Conservation (phyloP, 2,888 invertebrate genomes). For the Machimus rusticus region DNA sequence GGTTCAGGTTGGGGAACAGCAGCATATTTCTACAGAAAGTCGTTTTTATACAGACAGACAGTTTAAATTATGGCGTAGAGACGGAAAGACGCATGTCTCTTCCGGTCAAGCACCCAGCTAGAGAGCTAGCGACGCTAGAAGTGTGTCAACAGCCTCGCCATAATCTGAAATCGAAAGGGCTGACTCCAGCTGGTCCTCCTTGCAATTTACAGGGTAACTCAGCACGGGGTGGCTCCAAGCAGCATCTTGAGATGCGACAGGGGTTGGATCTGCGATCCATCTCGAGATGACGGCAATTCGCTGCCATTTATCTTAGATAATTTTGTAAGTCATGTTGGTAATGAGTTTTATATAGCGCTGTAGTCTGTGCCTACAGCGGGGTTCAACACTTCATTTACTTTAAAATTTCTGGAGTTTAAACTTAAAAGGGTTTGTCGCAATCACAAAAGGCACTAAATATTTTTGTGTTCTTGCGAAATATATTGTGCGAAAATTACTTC, state of each 20-base stretch:
- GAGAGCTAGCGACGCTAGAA: background rate
- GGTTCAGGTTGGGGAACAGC: background rate
- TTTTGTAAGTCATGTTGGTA: background rate
- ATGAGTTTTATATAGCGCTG: background rate
- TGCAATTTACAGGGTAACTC: background rate
- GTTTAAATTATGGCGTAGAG: background rate
- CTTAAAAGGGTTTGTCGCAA: background rate
- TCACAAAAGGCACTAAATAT: background rate
- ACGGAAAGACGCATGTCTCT: background rate
- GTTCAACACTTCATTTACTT: background rate
- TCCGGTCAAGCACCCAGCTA: background rate
- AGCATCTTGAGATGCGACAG: background rate
- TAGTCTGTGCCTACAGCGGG: background rate
- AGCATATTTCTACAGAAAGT: background rate
- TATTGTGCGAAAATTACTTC: background rate
- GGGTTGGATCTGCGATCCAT: background rate
- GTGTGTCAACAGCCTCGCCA: background rate
- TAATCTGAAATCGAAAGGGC: background rate
- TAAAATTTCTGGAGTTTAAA: background rate
- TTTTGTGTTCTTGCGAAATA: background rate
- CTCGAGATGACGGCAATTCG: background rate
- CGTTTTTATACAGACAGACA: background rate
- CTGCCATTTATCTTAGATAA: background rate
- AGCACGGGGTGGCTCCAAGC: background rate
- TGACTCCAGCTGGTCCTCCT: background rate